Evolutionary conservation across 2,113 vertebrate genomes (phyloP), one percentile per base, ranked within the genome.

Genomic region (Rhinopomastus cyanomelas): DNA sequence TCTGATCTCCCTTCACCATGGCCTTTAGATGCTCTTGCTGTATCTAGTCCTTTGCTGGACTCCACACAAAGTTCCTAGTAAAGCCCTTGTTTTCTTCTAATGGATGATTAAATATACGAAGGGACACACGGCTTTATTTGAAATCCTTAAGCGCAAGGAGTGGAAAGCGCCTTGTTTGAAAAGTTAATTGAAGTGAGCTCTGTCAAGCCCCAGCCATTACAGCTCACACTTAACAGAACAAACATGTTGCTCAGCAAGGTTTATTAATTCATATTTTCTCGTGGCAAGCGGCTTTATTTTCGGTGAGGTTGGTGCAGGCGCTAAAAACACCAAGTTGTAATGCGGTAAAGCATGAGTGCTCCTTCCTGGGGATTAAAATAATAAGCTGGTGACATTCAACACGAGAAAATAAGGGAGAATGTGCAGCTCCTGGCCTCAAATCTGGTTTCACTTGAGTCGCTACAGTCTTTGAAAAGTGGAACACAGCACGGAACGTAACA

Each of bases 101-200:
- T 21, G 10, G 42, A 72, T 64, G 66, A 89, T 91, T 93, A 93
- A 93, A 93, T 57, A 95, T 88, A 83, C n/a, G 3, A 91, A 92
- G 88, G 53, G 34, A 67, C 61, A 65, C 60, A 79, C 12, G 3
- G 7, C 62, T 74, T 53, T 85, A 94, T 90, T 88, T 89, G 71
- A 87, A 67, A 87, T 76, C 75, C 71, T 81, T 81, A 86, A 67
- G 46, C 29, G 76, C 79, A 91, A 90, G 5, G 42, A 92, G 68
- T 72, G 59, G 92, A 94, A 89, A 92, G 92, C 29, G 44, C 49
- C 78, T 74, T 94, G 71, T 91, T 95, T 77, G 84, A 87, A 65
- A 92, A 87, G 57, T 27, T 86, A 92, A 86, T 65, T 89, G 91
- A 90, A 67, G 92, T 12, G 11, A 94, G 69, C 37, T 90, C 79